Conservation (phyloP, 2,797 vertebrate genomes). For the Sciurus vulgaris region DNA sequence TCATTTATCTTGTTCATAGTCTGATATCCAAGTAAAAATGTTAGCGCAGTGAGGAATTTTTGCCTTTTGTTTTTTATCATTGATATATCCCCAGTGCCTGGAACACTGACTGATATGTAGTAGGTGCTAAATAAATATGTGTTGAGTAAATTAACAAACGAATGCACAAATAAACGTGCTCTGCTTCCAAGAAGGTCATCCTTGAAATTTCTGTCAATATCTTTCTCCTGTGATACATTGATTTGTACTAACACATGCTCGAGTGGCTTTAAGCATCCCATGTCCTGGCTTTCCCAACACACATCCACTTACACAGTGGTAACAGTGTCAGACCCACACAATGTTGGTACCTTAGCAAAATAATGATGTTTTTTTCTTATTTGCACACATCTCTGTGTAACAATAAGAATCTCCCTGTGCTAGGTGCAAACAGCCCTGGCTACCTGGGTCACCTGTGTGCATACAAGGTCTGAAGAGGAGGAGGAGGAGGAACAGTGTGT, state of each 20-base stretch:
- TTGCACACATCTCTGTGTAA: background rate
- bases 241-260: background rate
- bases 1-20: slow-evolving; percentile 6
- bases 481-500: background rate
- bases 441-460: background rate
- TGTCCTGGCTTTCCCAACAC: background rate
- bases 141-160: slow-evolving; percentile 38
- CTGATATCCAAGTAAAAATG: background rate
- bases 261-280: background rate
- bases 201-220: background rate
- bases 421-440: background rate
- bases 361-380: background rate
- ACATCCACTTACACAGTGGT: background rate
- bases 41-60: background rate
- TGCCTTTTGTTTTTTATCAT: background rate
- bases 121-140: background rate
- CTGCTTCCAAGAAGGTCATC: background rate
- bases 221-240: background rate
- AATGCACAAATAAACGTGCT: background rate
- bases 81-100: background rate
- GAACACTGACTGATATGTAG: background rate
- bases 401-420: background rate
- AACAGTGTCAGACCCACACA: background rate
- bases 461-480: background rate
- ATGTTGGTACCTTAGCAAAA: background rate